phyloP scores from a whole-genome alignment of 2,113 vertebrate genomes.

The Spilogale gracilis region DNA sequence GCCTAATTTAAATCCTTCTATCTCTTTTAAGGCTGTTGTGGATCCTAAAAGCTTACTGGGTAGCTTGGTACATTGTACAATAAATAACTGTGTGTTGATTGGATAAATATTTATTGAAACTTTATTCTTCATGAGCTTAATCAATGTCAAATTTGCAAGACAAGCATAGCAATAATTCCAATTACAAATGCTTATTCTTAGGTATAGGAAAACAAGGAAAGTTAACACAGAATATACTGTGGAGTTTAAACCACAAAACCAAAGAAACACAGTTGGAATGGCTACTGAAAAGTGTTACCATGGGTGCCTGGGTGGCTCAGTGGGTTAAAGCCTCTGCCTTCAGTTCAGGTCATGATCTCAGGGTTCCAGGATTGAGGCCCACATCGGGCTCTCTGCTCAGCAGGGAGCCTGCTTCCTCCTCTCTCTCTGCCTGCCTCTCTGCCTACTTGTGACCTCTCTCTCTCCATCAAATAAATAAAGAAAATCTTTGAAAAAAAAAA shows the following conservation, averaged over 20 bases:
- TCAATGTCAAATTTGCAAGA: conserved; percentile 2
- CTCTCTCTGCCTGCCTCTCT: too few relatives aligned
- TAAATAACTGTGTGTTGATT: conserved; percentile 21
- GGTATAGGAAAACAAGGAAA: conserved; percentile 37
- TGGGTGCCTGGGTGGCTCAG: neutral
- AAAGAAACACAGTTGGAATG: neutral
- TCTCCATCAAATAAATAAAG: too few relatives aligned
- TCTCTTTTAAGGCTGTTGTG: conserved; percentile 5
- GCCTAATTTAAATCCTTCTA: neutral
- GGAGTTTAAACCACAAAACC: neutral
- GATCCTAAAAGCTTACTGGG: neutral
- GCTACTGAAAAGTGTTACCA: neutral
- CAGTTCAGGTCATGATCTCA: too few relatives aligned
- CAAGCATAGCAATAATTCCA: neutral
- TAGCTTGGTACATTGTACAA: neutral
- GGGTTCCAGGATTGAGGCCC: too few relatives aligned
- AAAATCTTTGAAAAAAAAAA: too few relatives aligned
- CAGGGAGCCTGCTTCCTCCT: too few relatives aligned
- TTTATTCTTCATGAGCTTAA: neutral
- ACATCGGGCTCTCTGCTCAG: too few relatives aligned
- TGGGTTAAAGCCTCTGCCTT: too few relatives aligned
- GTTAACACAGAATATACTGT: neutral
- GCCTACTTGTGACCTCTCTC: too few relatives aligned
- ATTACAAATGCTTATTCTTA: neutral
- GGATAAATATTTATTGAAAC: neutral